Evolutionary conservation across 2,113 vertebrate species (phyloP).

Genomic region (Glareola pratincola): DNA sequence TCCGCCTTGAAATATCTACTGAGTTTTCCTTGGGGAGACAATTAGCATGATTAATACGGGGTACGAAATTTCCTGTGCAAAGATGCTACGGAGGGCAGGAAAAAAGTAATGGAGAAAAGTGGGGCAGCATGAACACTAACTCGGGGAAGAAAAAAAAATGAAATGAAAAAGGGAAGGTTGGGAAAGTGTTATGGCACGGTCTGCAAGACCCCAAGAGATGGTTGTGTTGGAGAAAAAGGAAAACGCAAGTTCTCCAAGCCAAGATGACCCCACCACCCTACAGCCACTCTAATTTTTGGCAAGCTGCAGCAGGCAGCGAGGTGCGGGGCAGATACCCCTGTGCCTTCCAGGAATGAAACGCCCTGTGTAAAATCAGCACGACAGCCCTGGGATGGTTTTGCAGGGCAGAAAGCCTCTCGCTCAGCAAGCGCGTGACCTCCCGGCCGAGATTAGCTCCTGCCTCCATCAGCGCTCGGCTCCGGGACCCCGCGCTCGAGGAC

Average conservation of each 20-base stretch:
- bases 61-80: background rate
- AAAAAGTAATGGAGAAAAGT: background rate
- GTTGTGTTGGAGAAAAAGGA: background rate
- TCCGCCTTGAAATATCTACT: background rate
- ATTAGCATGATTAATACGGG: background rate
- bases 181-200: background rate
- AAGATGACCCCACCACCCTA: background rate
- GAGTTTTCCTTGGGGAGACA: background rate
- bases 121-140: background rate
- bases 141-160: background rate
- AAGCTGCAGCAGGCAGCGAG: accelerated
- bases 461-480: background rate
- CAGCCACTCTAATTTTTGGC: background rate
- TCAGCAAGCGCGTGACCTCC: background rate
- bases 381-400: background rate
- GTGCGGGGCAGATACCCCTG: background rate
- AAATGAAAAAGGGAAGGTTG: background rate
- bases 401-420: background rate
- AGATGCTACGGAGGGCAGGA: background rate
- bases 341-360: background rate
- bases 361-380: background rate
- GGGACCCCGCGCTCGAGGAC: accelerated
- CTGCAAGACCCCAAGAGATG: background rate
- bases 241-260: background rate
- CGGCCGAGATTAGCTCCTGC: background rate